Percentiles rank a stretch among this genome's conserved stretches.
These are phyloP conservation scores for Catocala nupta DNA, from an alignment of 2,888 invertebrate genomes.

Conservation along the genomic window DNA sequence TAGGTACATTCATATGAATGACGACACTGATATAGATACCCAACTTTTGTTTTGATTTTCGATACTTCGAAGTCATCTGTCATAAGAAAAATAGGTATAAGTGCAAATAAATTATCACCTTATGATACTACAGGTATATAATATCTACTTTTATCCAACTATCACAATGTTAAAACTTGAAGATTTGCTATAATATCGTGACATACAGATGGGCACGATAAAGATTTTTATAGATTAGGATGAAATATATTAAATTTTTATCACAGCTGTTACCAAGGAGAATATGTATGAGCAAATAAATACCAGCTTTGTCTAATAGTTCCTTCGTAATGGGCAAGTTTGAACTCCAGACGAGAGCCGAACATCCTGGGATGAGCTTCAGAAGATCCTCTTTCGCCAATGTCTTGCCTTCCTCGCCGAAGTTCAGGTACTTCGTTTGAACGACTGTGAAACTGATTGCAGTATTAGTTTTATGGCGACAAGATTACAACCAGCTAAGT, in stretches of 20 bases:
- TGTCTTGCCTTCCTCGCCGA: constrained; percentile 70
- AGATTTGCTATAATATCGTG: too few relatives aligned
- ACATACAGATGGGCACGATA: too few relatives aligned
- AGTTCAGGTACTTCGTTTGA: constrained; percentile 68
- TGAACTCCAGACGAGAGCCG: constrained; percentile 88
- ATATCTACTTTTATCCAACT: too few relatives aligned
- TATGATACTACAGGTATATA: too few relatives aligned
- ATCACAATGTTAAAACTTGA: too few relatives aligned
- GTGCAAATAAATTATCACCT: neutral
- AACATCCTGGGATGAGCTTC: constrained; percentile 87
- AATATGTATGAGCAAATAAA: neutral
- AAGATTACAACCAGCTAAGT: neutral
- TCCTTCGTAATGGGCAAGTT: constrained; percentile 84
- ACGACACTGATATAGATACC: too few relatives aligned
- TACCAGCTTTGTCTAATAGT: constrained; percentile 90
- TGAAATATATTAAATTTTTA: too few relatives aligned
- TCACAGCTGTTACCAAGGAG: neutral
- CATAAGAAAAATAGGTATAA: too few relatives aligned
- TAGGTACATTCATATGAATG: too few relatives aligned
- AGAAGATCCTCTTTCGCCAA: constrained; percentile 84
- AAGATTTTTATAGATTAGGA: too few relatives aligned
- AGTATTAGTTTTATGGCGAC: constrained; percentile 9
- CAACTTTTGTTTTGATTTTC: too few relatives aligned
- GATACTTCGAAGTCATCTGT: too few relatives aligned
- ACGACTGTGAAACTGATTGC: constrained; percentile 76